Base-by-base conservation (phyloP, 2,888 invertebrate genomes). In the Tuta absoluta region DNA sequence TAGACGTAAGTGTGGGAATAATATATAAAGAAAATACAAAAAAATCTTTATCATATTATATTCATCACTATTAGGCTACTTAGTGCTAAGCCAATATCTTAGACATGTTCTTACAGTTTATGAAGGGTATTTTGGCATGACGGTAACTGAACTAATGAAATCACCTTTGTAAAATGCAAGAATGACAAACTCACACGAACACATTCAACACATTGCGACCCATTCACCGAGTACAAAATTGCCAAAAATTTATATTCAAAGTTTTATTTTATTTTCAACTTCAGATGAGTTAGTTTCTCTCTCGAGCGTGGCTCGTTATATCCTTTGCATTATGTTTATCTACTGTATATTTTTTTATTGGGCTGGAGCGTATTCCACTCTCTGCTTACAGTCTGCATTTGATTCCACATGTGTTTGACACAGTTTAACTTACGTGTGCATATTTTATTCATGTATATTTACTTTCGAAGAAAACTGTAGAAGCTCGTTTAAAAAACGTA, bases 181-280 rank as follows among this genome's bases (percentile, higher is more conserved):
- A 56, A 56, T 17, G 7, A 33, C 56, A 56, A n/a, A 58, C 58
- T 19, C 19, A 56, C 28, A 56, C 8, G 37, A 4, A 58, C 38
- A 58, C 58, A 37, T 14, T 37, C 38, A 37, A 58, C 38, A 56
- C 17, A 17, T 78, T 80, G 80, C 79, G 79, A 82, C 78, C 76
- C 84, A 87, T 88, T n/a, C 87, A 87, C 86, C 85, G 88, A 91
- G 91, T 91, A 91, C 91, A 91, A 91, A 91, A 89, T 89, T 88
- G 90, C 91, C 91, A 91, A 91, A 91, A 89, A 89, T 75, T 74
- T 80, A 78, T 82, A 80, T 77, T 80, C 75, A 81, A 78, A 75
- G 71, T 75, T 73, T 73, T 69, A 69, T 75, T 75, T 8, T 33
- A 33, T 33, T 77, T 76, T 69, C 67, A 69, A 69, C 72, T 72